These are phyloP conservation scores for Deilephila porcellus DNA, from an alignment of 2,888 invertebrate species.

Conservation along the genomic window DNA sequence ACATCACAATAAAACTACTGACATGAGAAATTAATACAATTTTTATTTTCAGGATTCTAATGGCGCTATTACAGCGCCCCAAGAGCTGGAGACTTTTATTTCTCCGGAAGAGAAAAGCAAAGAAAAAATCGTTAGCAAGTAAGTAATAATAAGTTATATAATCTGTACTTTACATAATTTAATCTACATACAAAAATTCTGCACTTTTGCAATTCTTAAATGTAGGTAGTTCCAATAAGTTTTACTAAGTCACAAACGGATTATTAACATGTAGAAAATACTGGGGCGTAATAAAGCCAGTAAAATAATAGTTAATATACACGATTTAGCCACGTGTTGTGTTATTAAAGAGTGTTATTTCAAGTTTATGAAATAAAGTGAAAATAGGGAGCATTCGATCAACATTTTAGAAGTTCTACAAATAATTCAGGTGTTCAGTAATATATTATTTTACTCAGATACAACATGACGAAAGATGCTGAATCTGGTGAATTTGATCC, in stretches of 20 bases:
- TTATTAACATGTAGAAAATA: background rate
- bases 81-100: conserved; percentile 92
- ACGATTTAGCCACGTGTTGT: too few species aligned
- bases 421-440: background rate
- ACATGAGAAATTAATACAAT: conserved; percentile 12
- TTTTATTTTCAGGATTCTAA: conserved; percentile 69
- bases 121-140: conserved; percentile 82
- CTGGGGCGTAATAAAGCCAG: too few species aligned
- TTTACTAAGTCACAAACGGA: background rate
- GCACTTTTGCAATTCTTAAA: background rate
- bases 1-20: background rate
- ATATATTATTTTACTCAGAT: conserved; percentile 34
- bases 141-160: conserved; percentile 51
- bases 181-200: background rate
- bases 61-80: conserved; percentile 77
- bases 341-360: too few species aligned
- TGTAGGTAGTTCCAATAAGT: background rate
- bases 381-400: background rate
- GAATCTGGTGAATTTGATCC: conserved; percentile 90
- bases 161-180: background rate
- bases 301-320: too few species aligned
- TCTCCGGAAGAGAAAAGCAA: conserved; percentile 87
- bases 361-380: background rate
- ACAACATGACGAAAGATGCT: conserved; percentile 78
- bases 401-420: background rate